These are phyloP conservation scores for Hedychridium roseum DNA, from an alignment of 2,888 invertebrate species.

Conservation along the genomic window DNA sequence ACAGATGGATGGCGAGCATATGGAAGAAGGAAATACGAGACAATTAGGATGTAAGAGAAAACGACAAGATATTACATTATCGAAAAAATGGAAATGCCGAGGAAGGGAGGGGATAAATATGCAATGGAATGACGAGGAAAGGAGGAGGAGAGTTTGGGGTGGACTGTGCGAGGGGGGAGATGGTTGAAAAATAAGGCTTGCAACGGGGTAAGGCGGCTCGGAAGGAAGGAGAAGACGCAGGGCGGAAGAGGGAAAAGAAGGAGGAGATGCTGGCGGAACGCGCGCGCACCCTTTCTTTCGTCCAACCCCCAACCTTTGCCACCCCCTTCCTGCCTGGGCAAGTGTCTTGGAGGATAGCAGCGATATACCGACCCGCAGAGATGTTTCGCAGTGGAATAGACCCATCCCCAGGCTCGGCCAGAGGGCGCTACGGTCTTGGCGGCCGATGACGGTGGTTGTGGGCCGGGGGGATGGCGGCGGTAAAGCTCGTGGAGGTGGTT, in stretches of 20 bases:
- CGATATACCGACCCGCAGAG: slow-evolving; percentile 42
- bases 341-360: slow-evolving; percentile 25
- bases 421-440: slow-evolving; percentile 38
- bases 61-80: too few species aligned
- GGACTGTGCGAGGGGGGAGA: slow-evolving; percentile 13
- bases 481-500: neutral
- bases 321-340: neutral
- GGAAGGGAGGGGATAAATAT: too few species aligned
- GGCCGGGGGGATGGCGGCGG: slow-evolving; percentile 19
- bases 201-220: slow-evolving; percentile 24
- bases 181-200: too few species aligned
- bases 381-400: slow-evolving; percentile 28
- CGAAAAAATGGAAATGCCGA: too few species aligned
- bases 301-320: slow-evolving; percentile 15
- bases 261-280: slow-evolving; percentile 10
- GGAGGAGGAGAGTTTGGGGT: slow-evolving; percentile 15
- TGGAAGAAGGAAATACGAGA: too few species aligned
- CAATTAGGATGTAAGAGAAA: too few species aligned
- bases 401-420: slow-evolving; percentile 32
- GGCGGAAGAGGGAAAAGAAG: slow-evolving; percentile 9
- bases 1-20: too few species aligned
- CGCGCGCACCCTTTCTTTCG: slow-evolving; percentile 25
- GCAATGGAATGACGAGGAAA: too few species aligned
- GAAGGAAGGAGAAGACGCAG: slow-evolving; percentile 25
- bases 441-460: too few species aligned